Conservation (phyloP, 1,140 invertebrate genomes). For the Neuroterus valhalla region DNA sequence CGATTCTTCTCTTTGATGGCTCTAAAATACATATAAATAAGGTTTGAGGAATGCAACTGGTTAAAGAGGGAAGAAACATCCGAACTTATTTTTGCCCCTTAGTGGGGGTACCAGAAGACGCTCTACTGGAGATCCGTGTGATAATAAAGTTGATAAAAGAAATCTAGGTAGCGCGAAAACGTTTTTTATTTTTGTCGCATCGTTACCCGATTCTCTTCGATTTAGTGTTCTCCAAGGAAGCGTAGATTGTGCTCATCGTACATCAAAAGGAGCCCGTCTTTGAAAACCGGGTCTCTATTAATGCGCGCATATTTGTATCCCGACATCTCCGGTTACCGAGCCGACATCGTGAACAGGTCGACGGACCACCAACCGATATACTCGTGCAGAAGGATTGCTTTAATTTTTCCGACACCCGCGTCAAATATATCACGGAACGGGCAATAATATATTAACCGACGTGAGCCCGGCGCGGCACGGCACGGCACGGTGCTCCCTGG, state of each 20-base stretch:
- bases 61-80: too few relatives aligned
- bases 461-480: not conserved
- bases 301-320: conserved; percentile 72
- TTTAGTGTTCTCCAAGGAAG: not conserved
- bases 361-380: conserved; percentile 64
- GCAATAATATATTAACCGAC: conserved; percentile 65
- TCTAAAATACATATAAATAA: too few relatives aligned
- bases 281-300: conserved; percentile 64
- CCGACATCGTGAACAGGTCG: conserved; percentile 54
- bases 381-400: conserved; percentile 68
- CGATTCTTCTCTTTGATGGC: too few relatives aligned
- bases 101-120: too few relatives aligned
- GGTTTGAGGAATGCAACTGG: too few relatives aligned
- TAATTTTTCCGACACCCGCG: conserved; percentile 71
- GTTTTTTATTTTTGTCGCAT: conserved; percentile 47
- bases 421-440: conserved; percentile 68
- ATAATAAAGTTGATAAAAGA: not conserved
- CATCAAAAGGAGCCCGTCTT: conserved; percentile 49
- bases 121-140: too few relatives aligned
- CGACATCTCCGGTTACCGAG: conserved; percentile 70
- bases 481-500: not conserved
- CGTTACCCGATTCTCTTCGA: too few relatives aligned
- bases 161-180: conserved; percentile 36
- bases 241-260: conserved; percentile 41
- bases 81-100: too few relatives aligned